phyloP scores from a whole-genome alignment of 2,888 invertebrate species.

The Heliconius charithonia region DNA sequence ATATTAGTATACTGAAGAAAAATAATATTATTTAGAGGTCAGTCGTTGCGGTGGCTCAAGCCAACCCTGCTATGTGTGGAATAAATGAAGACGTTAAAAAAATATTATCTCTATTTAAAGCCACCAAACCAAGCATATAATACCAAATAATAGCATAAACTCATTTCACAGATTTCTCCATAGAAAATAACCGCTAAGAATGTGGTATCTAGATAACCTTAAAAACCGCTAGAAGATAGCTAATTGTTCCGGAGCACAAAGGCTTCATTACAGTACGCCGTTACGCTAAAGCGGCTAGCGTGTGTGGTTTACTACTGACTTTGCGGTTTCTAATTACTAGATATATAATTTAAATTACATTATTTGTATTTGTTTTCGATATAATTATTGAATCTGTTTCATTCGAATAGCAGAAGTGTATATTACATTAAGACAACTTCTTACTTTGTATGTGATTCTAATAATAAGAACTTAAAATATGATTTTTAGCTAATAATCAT shows the following conservation, averaged over 20 bases:
- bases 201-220: constrained; percentile 28
- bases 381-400: background rate
- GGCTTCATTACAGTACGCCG: constrained; percentile 34
- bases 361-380: constrained; percentile 8
- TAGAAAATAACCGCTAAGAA: constrained; percentile 15
- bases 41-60: too few relatives aligned
- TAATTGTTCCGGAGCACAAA: constrained; percentile 42
- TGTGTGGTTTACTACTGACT: constrained; percentile 31
- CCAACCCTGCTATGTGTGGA: too few relatives aligned
- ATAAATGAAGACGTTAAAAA: too few relatives aligned
- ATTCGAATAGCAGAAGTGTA: background rate
- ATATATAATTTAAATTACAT: constrained; percentile 25
- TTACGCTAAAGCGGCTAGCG: constrained; percentile 29
- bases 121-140: too few relatives aligned
- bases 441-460: too few relatives aligned
- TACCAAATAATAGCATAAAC: background rate
- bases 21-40: too few relatives aligned
- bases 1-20: too few relatives aligned
- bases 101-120: too few relatives aligned
- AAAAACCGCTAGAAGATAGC: constrained; percentile 34
- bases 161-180: background rate
- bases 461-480: too few relatives aligned
- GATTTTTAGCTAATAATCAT: too few relatives aligned
- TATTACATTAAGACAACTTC: too few relatives aligned
- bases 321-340: constrained; percentile 34